Base-by-base conservation (phyloP, 2,888 invertebrate genomes). In the Cylloceria caligata region DNA sequence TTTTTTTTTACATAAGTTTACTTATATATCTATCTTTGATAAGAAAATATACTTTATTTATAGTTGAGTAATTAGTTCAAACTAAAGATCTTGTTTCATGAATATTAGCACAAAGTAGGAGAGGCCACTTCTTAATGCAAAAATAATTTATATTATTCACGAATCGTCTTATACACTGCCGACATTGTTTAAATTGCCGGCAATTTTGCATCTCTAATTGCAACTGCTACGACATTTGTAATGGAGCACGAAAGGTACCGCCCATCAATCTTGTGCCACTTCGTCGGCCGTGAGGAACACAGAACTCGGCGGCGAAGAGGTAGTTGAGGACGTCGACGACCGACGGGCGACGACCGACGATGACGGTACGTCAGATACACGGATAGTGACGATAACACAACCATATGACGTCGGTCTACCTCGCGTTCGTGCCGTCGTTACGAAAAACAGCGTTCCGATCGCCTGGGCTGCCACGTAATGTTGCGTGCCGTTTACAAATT, bases 401-500 rank as follows among this genome's bases (percentile, higher is more conserved):
- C 68, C 68, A 68, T 52, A 68, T 68, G 68, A 68, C 68, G 68
- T 52, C 36, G 68, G 34, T 36, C n/a, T 60, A 62, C 36, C 62
- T 72, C 39, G 19, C 30, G 39, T 36, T 64, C 47, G 62, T 39
- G 21, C 71, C 74, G 71, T 42, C 36, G 19, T 73, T 45, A n/a
- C n/a, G 80, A 76, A 62, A 81, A 83, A 81, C 55, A 84, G 87
- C 90, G 90, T 85, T 64, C 42, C 85, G 57, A 81, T 90, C 90
- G 88, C 80, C 52, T 76, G 82, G 84, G 85, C 88, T 90, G 91
- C 91, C 91, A 91, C 91, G 91, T 91, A 91, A 91, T 91, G 91
- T 91, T 90, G 89, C 90, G 88, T 91, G 89, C 88, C 87, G 90
- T 90, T 88, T 87, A 87, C 86, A 84, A 89, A 88, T 87, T 87